Evolutionary conservation across 2,113 vertebrate species (phyloP).

Genomic region (Laticauda colubrina): DNA sequence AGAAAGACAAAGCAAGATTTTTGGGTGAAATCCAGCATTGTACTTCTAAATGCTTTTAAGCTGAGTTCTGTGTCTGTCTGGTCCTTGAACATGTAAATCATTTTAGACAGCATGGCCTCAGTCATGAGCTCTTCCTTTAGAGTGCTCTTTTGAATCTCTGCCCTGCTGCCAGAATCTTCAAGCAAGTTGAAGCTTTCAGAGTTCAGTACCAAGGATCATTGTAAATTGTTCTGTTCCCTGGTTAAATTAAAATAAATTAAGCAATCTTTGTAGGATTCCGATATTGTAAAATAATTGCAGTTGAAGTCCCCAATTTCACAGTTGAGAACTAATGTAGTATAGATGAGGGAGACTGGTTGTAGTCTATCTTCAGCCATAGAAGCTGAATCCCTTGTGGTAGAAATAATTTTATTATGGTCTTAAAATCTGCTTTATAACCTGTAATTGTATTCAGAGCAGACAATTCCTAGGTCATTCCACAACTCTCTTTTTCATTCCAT

Average conservation of each 20-base stretch:
- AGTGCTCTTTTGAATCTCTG: background rate
- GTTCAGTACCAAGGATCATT: background rate
- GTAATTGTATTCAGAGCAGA: background rate
- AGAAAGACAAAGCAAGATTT: conserved; percentile 14
- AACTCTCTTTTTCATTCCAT: background rate
- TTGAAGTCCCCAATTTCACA: background rate
- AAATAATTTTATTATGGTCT: background rate
- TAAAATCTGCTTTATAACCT: background rate
- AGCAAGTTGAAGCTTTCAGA: background rate
- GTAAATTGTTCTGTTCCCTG: background rate
- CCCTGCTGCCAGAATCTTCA: background rate
- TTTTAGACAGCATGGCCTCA: conserved; percentile 8
- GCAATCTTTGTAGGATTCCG: background rate
- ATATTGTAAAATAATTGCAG: background rate
- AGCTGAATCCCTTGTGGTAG: background rate
- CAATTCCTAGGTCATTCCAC: background rate
- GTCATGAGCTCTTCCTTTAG: background rate
- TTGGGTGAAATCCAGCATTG: conserved; percentile 12
- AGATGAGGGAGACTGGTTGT: background rate
- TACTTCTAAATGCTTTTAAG: conserved; percentile 18
- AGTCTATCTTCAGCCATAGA: background rate
- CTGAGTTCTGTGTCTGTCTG: conserved; percentile 11
- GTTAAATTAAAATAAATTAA: background rate
- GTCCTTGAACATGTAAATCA: conserved; percentile 21
- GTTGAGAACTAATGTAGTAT: background rate